Evolutionary conservation across 1,140 invertebrate genomes (phyloP).

Genomic region (Sitobion miscanthi): DNA sequence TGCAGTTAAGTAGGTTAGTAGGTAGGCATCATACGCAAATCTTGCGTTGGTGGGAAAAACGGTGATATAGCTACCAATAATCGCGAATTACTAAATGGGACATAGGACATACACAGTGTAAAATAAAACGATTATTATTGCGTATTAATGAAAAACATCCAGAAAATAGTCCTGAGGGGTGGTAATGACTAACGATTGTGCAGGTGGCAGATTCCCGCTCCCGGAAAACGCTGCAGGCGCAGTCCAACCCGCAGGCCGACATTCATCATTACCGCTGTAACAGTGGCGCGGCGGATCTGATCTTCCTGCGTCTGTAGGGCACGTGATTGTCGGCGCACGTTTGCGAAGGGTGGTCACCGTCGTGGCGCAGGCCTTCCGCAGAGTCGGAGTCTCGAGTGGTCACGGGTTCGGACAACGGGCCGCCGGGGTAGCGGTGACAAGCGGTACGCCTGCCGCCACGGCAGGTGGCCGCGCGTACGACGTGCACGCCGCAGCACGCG

Average conservation of each 20-base stretch:
- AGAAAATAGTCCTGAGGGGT: too few relatives aligned
- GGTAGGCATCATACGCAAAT: background rate
- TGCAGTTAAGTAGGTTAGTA: background rate
- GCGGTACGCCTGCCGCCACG: background rate
- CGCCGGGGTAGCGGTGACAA: background rate
- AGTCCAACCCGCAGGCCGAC: too few relatives aligned
- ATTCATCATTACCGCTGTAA: constrained; percentile 22
- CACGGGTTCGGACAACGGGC: constrained; percentile 6
- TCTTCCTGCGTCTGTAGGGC: background rate
- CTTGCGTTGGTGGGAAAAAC: background rate
- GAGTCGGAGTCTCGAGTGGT: background rate
- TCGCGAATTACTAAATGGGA: too few relatives aligned
- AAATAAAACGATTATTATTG: too few relatives aligned
- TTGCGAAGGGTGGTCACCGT: background rate
- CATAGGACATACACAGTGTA: too few relatives aligned
- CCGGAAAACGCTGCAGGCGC: too few relatives aligned
- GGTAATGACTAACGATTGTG: too few relatives aligned
- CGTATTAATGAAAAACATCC: too few relatives aligned
- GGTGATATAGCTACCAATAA: background rate
- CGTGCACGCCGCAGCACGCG: background rate
- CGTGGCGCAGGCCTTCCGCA: background rate
- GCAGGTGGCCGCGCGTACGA: background rate
- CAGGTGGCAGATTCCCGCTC: too few relatives aligned
- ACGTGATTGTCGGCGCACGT: background rate
- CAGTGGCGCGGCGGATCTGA: constrained; percentile 17